A percentile compares a stretch with the other conserved stretches of the same genome.
phyloP scores from a whole-genome alignment of 23 tunicate species.

The Halocynthia aurantium region DNA sequence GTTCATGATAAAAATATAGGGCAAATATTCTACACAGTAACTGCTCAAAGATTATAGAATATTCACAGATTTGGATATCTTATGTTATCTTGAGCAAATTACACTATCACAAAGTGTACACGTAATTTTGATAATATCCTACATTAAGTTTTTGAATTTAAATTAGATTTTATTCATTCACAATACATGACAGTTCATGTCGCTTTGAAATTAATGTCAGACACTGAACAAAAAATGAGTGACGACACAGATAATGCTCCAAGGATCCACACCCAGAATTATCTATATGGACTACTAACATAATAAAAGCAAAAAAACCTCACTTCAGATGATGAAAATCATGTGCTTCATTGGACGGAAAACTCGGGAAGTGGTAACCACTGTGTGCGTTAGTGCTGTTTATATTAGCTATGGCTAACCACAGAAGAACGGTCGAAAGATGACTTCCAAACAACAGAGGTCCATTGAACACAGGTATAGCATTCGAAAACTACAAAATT shows the following conservation, averaged over 20 bases:
- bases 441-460: conserved; percentile 58
- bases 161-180: too few relatives aligned
- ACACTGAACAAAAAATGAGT: too few relatives aligned
- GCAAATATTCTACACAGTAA: too few relatives aligned
- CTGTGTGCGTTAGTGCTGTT: conserved; percentile 76
- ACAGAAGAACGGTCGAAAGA: conserved; percentile 46
- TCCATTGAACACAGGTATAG: conserved; percentile 46
- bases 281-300: too few relatives aligned
- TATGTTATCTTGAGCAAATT: background rate
- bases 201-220: too few relatives aligned
- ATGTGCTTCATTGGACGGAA: conserved; percentile 77
- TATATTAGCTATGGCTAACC: conserved; percentile 35
- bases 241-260: too few relatives aligned
- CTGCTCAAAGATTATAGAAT: too few relatives aligned
- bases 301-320: background rate
- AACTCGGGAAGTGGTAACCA: conserved; percentile 76
- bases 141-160: too few relatives aligned
- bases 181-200: too few relatives aligned
- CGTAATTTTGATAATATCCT: too few relatives aligned
- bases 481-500: conserved; percentile 44
- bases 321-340: conserved; percentile 82
- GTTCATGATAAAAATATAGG: background rate
- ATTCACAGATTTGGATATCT: background rate
- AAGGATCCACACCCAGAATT: too few relatives aligned
- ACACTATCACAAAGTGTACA: too few relatives aligned